Percentiles rank a stretch among this genome's conserved stretches.
phyloP scores from a whole-genome alignment of 1,140 invertebrate genomes.

The Aphelenchoides besseyi region DNA sequence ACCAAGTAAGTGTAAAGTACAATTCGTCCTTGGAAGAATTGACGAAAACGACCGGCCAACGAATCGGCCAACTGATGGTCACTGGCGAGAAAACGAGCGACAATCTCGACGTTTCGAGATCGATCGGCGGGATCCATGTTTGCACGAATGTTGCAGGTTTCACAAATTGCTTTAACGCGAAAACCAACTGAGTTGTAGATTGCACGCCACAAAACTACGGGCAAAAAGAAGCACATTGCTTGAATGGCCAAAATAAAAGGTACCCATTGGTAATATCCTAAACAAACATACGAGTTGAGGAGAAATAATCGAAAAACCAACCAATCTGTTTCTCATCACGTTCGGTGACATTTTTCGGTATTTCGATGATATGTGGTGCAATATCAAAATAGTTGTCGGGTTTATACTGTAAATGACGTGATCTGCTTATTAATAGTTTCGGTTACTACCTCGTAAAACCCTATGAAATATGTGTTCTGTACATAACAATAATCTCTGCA shows the following conservation, averaged over 20 bases:
- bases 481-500: conserved; percentile 62
- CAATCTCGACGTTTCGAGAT: conserved; percentile 49
- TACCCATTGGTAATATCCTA: conserved; percentile 66
- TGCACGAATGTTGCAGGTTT: conserved; percentile 53
- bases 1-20: conserved; percentile 41
- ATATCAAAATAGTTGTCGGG: conserved; percentile 59
- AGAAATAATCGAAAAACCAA: conserved; percentile 8
- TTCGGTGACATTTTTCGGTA: conserved; percentile 55
- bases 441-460: conserved; percentile 48
- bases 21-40: conserved; percentile 37
- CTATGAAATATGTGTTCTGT: conserved; percentile 62
- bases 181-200: conserved; percentile 55
- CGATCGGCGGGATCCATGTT: conserved; percentile 60
- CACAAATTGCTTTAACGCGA: conserved; percentile 59
- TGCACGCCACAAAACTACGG: conserved; percentile 65
- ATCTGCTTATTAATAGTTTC: neutral
- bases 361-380: conserved; percentile 52
- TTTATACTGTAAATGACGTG: conserved; percentile 25
- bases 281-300: neutral
- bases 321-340: conserved; percentile 60
- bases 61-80: conserved; percentile 40
- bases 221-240: conserved; percentile 67
- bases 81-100: conserved; percentile 51
- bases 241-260: conserved; percentile 65
- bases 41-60: conserved; percentile 34